A percentile compares a stretch with the other conserved stretches of the same genome.
Evolutionary conservation across 2,888 invertebrate genomes (phyloP).

Genomic region (Mythimna albipuncta): DNA sequence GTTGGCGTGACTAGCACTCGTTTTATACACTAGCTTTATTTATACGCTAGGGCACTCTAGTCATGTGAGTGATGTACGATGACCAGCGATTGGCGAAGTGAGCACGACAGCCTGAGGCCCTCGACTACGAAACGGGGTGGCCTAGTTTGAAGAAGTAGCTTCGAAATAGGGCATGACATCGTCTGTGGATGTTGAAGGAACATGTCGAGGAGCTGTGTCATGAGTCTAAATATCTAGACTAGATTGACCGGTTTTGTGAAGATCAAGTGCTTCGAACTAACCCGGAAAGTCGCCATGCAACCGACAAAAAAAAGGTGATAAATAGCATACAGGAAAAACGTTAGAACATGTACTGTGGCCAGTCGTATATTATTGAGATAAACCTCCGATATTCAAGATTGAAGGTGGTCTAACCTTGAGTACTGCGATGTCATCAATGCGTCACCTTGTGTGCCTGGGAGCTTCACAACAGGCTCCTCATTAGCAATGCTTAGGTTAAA

Average conservation of each 20-base stretch:
- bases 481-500: conserved; percentile 45
- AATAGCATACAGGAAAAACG: conserved; percentile 39
- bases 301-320: conserved; percentile 26
- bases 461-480: conserved; percentile 32
- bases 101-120: conserved; percentile 6
- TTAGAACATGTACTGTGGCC: conserved; percentile 31
- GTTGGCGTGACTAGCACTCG: conserved; percentile 40
- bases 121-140: conserved; percentile 6
- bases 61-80: conserved; percentile 34
- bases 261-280: background rate
- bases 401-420: conserved; percentile 39
- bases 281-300: conserved; percentile 2
- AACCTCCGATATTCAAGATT: conserved; percentile 23
- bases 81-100: conserved; percentile 4
- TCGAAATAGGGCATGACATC: background rate
- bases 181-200: background rate
- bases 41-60: conserved; percentile 16
- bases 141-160: conserved; percentile 9
- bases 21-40: conserved; percentile 41
- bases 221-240: background rate
- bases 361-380: conserved; percentile 29
- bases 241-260: conserved; percentile 2
- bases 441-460: conserved; percentile 41
- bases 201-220: background rate
- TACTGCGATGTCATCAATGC: conserved; percentile 45